Evolutionary conservation across 64 coral and sea anemone genomes (phyloP), one percentile per base, ranked within the genome.

Genomic region (Stylophora pistillata): DNA sequence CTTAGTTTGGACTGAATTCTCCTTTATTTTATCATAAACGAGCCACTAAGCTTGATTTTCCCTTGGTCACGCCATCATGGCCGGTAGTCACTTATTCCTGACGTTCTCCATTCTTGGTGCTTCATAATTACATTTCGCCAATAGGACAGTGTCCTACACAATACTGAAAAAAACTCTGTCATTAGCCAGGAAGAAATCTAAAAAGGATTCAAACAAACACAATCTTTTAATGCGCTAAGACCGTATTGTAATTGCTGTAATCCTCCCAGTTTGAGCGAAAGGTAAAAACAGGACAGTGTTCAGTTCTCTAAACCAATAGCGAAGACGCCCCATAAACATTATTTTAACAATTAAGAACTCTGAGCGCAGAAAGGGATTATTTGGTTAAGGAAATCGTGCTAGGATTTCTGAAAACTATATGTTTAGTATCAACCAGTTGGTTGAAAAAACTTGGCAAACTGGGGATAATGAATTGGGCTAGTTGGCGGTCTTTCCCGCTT

Each of bases 311-410:
- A 79, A 3, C 25, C 54, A 30, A 58, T n/a, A n/a, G 20, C 47
- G 26, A 77, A 77, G 74, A 77, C 74, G 14, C 73, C 52, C 52
- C 47, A 56, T 77, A 77, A 77, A 77, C 74, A 77, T 21, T 75
- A 47, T 47, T 55, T 52, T 55, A 52, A 55, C 26, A 55, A 56
- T 56, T 77, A 56, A 7, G 15, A 23, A 47, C 41, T 77, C 21
- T 52, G 17, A 18, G 21, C 12, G 52, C 23, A 25, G 20, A 1
- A 66, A 66, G 2, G 25, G 63, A 66, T 66, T 77, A 55, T 77
- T 77, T 77, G 52, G 12, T 13, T 55, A 77, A n/a, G 74, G 21
- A 77, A 77, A 56, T 77, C 20, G 74, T 18, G 54, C 21, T 0
- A 4, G 74, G 41, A 55, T 56, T 77, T 77, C 74, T 21, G 74